Conservation (phyloP, 30 jellyfish, hydroid and myxozoan genomes). For the Pelagia noctiluca region DNA sequence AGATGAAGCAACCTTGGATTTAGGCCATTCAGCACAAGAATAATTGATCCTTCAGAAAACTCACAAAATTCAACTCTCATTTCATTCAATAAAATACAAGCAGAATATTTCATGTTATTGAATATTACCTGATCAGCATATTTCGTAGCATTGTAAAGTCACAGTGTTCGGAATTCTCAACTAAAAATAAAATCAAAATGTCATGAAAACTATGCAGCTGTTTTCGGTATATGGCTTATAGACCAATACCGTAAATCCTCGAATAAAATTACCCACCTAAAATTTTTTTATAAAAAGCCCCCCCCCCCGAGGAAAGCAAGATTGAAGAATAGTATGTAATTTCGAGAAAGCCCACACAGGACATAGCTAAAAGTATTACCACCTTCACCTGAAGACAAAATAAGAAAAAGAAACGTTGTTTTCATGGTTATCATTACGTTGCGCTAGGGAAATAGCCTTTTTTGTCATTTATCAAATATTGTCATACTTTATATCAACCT, state of each 20-base stretch:
- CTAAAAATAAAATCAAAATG: constrained; percentile 38
- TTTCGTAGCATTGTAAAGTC: constrained; percentile 96
- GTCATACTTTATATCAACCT: too few species aligned
- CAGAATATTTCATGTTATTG: neutral
- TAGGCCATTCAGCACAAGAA: too few species aligned
- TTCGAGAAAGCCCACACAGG: too few species aligned
- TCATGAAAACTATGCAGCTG: neutral
- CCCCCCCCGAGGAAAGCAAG: neutral
- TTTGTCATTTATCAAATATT: too few species aligned
- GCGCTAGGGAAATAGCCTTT: too few species aligned
- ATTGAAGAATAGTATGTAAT: neutral
- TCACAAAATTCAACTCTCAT: neutral
- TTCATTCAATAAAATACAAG: neutral
- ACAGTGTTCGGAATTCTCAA: constrained; percentile 94
- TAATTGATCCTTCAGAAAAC: too few species aligned
- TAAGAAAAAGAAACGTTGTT: too few species aligned
- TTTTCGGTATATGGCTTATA: neutral
- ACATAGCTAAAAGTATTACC: too few species aligned
- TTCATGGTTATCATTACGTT: too few species aligned
- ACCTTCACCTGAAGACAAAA: too few species aligned
- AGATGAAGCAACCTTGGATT: too few species aligned
- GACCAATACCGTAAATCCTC: neutral
- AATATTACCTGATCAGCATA: constrained; percentile 87
- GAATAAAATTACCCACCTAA: neutral
- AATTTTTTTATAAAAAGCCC: neutral